Evolutionary conservation across 2,797 vertebrate genomes (phyloP).

Genomic region (Huso huso): DNA sequence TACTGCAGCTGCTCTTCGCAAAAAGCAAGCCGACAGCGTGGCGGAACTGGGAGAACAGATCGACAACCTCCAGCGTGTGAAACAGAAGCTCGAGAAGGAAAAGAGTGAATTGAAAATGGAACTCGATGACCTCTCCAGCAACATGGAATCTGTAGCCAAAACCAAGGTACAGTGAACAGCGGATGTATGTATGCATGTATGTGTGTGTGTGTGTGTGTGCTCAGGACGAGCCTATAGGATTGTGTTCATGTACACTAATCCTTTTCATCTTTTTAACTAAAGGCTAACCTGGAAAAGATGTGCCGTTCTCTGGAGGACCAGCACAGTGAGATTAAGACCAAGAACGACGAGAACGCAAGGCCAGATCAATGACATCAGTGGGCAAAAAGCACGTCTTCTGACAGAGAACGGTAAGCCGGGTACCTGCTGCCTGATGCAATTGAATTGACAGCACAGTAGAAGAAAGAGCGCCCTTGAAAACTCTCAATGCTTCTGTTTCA

Average conservation of each 20-base stretch:
- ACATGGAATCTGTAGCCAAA: conserved; percentile 57
- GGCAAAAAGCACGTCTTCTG: conserved; percentile 50
- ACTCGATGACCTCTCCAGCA: conserved; percentile 49
- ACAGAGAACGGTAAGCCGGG: conserved; percentile 51
- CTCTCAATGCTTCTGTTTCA: conserved; percentile 14
- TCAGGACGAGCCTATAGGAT: neutral
- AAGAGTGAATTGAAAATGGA: conserved; percentile 68
- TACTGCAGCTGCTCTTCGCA: conserved; percentile 42
- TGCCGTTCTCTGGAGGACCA: conserved; percentile 57
- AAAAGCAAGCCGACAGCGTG: conserved; percentile 55
- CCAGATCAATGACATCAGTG: conserved; percentile 55
- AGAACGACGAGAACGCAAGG: conserved; percentile 54
- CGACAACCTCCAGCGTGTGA: conserved; percentile 58
- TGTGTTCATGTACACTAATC: neutral
- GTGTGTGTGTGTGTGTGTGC: neutral
- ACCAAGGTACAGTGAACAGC: conserved; percentile 44
- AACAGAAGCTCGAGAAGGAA: conserved; percentile 67
- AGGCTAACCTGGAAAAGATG: conserved; percentile 57
- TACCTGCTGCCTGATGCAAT: too few species aligned
- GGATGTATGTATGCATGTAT: neutral
- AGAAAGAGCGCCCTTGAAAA: neutral
- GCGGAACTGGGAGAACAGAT: conserved; percentile 62
- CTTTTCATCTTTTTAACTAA: neutral
- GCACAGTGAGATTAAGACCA: conserved; percentile 54
- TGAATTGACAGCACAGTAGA: accelerated